These are phyloP conservation scores for Geotrypetes seraphini DNA, from an alignment of 2,797 vertebrate genomes.

Conservation along the genomic window DNA sequence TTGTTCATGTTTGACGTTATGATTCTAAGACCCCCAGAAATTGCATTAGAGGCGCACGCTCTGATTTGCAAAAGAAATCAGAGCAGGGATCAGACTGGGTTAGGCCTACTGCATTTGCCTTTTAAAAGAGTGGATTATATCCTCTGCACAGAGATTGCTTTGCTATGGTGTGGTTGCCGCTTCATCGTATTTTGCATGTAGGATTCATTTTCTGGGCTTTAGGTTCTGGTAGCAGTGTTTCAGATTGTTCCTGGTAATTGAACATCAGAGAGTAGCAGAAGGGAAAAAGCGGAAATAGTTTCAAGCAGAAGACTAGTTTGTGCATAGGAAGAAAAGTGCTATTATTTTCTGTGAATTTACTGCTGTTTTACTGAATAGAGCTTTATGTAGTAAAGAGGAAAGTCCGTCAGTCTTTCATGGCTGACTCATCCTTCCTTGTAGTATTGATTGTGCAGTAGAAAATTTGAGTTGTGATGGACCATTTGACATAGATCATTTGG, in stretches of 20 bases:
- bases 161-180: constrained; percentile 18
- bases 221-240: constrained; percentile 18
- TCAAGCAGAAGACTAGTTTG: constrained; percentile 15
- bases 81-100: constrained; percentile 27
- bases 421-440: no score
- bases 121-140: constrained; percentile 30
- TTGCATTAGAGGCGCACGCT: constrained; percentile 40
- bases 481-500: no score
- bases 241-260: constrained; percentile 11
- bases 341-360: constrained; percentile 20
- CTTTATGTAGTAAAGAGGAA: no score
- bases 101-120: constrained; percentile 32
- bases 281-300: constrained; percentile 27
- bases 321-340: constrained; percentile 17
- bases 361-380: background rate
- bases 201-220: constrained; percentile 1
- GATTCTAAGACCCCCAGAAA: constrained; percentile 50
- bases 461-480: no score
- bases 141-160: constrained; percentile 4
- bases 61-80: constrained; percentile 38
- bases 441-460: no score
- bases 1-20: constrained; percentile 70
- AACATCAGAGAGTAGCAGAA: no score
- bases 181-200: background rate
- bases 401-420: no score